Percentiles rank a stretch among this genome's conserved stretches.
phyloP scores from a whole-genome alignment of 92 coral and sea anemone species.

The Muricea muricata region DNA sequence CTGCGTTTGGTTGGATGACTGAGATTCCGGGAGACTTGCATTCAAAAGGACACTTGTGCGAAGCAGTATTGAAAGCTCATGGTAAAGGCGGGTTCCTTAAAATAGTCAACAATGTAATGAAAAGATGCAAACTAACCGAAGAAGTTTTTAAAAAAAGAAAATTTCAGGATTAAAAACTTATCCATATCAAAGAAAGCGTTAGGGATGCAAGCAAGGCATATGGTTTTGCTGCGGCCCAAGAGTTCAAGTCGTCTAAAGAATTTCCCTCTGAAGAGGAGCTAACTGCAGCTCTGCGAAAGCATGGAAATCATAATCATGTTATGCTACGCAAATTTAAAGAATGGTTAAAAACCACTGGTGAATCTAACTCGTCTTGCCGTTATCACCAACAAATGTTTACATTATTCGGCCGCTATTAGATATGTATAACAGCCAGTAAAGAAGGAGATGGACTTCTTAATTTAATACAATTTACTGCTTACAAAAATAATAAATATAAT shows the following conservation, averaged over 20 bases:
- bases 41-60: background rate
- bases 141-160: no score
- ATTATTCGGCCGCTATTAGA: conserved; percentile 56
- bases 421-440: background rate
- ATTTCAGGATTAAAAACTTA: background rate
- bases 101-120: conserved; percentile 19
- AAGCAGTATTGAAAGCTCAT: no score
- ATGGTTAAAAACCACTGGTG: conserved; percentile 12
- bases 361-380: background rate
- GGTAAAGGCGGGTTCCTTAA: conserved; percentile 31
- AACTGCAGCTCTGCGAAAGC: background rate
- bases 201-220: conserved; percentile 41
- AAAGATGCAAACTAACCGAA: conserved; percentile 7
- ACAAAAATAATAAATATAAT: conserved; percentile 18
- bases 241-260: conserved; percentile 1
- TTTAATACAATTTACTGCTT: background rate
- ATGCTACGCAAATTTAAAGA: conserved; percentile 20
- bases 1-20: conserved; percentile 5
- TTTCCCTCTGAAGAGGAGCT: conserved; percentile 51
- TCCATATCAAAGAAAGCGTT: conserved; percentile 16
- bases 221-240: conserved; percentile 66
- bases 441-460: background rate
- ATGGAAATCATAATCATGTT: conserved; percentile 42
- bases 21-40: conserved; percentile 14
- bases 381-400: conserved; percentile 54